Evolutionary conservation across 2,113 vertebrate genomes (phyloP), one percentile per base, ranked within the genome.

Genomic region (Onychostruthus taczanowskii): DNA sequence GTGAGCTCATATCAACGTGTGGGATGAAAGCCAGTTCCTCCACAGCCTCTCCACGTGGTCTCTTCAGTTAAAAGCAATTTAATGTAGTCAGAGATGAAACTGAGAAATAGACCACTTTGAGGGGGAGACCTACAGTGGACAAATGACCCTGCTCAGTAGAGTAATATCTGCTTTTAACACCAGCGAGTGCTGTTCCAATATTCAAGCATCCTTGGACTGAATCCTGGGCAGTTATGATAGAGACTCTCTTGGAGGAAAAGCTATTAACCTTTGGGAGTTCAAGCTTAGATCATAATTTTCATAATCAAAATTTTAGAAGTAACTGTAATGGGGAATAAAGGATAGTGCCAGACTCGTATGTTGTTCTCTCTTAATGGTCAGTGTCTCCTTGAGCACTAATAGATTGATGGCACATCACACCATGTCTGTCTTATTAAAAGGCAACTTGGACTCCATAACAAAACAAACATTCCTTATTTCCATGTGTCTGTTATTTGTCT

Each of bases 21-120:
- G 10, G 7, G 75, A 86, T 85, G 59, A 69, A 88, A 92, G 30
- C 28, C 37, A 50, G 33, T n/a, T 52, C 52, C 47, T 87, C 56
- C 43, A 41, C 47, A 84, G 47, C 37, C 70, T 52, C 39, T 52
- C 90, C 66, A 69, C 50, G 26, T 0, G 10, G 64, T 41, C 76
- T 78, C 76, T 63, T 89, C 30, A 94, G 86, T 31, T 78, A 87
- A 92, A 81, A 87, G 64, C 43, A 75, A 86, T 87, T 84, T 78
- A 84, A 69, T 76, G 67, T 17, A 92, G 83, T 75, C 91, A 77
- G 56, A 84, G 55, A 13, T 78, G 68, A 81, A 94, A 49, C 35
- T 74, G 86, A 87, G 91, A 84, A 87, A 93, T 55, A 61, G 68
- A 78, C 33, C 52, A 28, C 43, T 77, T 44, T 37, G 76, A 84